Evolutionary conservation across 2,797 vertebrate genomes (phyloP), one percentile per base, ranked within the genome.

Genomic region (Uromys caudimaculatus): DNA sequence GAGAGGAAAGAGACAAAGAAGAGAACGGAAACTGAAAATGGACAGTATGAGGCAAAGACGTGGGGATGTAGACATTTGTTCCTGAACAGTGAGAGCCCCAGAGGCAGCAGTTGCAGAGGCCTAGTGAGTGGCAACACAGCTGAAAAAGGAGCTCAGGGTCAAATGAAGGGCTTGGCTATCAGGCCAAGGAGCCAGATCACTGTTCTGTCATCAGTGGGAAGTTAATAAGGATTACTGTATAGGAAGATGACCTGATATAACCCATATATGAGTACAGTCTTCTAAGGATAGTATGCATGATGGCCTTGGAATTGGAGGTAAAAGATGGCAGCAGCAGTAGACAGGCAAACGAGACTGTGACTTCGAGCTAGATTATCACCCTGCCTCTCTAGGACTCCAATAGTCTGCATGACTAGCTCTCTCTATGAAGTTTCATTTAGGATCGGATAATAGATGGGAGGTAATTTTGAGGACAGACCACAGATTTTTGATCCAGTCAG

Each of bases 211-310:
- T 69, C 64, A 81, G 9, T 69, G 71, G 32, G 58, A 73, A 76
- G 56, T 92, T 76, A 47, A 88, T 88, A 78, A 93, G 17, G n/a
- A 76, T 78, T 90, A 81, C 41, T 85, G 10, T 85, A 54, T 17
- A 94, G 41, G 62, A 81, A 41, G 62, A 82, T 85, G 81, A 94
- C 21, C 38, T 86, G 76, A 77, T 95, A 44, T 23, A 38, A 79
- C 29, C 41, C 64, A 87, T 50, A 82, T 94, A 94, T 93, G 89
- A 96, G n/a, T 21, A 67, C 2, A 94, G 64, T 97, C n/a, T 93
- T 64, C 75, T 84, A 94, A 93, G 69, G 35, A 89, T 62, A 69
- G 67, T 81, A 69, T 78, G 6, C 35, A 90, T 6, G 82, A 41
- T 86, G 44, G 24, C n/a, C 69, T 95, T 90, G 64, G 44, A 95